A percentile compares a stretch with the other conserved stretches of the same genome.
Conservation (phyloP, 23 tunicate species). For the Phallusia fumigata region DNA sequence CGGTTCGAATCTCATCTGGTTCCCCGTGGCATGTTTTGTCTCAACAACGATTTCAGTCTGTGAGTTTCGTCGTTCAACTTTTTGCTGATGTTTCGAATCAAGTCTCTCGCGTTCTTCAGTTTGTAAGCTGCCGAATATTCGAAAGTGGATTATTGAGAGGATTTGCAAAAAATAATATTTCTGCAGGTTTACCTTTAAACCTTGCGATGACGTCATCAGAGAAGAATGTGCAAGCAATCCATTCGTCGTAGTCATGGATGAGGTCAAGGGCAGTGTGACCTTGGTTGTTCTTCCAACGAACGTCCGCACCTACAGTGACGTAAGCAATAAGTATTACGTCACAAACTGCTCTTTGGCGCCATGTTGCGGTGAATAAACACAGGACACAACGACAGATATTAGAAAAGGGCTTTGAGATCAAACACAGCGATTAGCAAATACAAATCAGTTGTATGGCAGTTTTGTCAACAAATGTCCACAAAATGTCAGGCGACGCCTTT, state of each 20-base stretch:
- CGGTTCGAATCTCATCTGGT: too few species aligned
- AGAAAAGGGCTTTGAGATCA: too few species aligned
- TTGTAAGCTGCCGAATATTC: conserved; percentile 38
- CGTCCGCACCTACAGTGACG: conserved; percentile 52
- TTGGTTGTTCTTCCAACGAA: conserved; percentile 48
- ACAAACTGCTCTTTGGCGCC: background rate
- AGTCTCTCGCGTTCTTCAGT: conserved; percentile 66
- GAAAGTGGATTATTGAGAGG: background rate
- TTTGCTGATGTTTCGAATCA: conserved; percentile 58
- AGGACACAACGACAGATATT: background rate
- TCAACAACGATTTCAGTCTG: conserved; percentile 2
- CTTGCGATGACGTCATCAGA: conserved; percentile 73
- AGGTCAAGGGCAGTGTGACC: conserved; percentile 80
- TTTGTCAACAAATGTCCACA: too few species aligned
- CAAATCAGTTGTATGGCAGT: too few species aligned
- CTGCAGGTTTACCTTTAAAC: conserved; percentile 47
- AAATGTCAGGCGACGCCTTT: too few species aligned
- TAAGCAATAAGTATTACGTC: background rate
- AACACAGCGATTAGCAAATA: too few species aligned
- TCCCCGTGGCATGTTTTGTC: conserved; percentile 12
- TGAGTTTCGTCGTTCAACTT: conserved; percentile 54
- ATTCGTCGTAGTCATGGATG: conserved; percentile 80
- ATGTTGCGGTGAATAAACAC: background rate
- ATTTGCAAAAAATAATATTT: too few species aligned
- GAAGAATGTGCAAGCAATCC: conserved; percentile 69